Evolutionary conservation across 2,888 invertebrate species (phyloP).

Genomic region (Venusia cambrica): DNA sequence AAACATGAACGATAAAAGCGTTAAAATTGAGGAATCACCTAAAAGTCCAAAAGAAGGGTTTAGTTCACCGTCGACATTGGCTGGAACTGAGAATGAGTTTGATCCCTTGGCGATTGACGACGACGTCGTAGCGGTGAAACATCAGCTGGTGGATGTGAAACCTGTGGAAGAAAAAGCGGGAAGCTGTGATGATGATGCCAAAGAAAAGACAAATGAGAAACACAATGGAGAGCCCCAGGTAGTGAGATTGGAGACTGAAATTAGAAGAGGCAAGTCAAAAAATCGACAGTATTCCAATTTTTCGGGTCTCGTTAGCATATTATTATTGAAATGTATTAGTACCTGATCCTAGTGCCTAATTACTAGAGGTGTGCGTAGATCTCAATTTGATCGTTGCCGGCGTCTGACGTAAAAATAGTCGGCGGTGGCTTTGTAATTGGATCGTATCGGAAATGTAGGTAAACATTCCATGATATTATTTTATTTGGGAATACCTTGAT

Average conservation of each 20-base stretch:
- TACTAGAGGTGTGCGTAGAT: too few relatives aligned
- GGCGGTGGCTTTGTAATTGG: too few relatives aligned
- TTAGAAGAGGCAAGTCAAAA: conserved; percentile 41
- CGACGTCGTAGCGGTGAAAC: conserved; percentile 39
- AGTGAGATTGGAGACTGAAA: conserved; percentile 37
- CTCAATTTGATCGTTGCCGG: too few relatives aligned
- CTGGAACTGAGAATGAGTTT: conserved; percentile 54
- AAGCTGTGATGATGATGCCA: conserved; percentile 76
- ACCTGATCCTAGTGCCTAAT: too few relatives aligned
- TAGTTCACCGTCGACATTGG: conserved; percentile 49
- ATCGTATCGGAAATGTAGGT: too few relatives aligned
- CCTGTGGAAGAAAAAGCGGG: conserved; percentile 45
- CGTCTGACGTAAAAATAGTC: too few relatives aligned
- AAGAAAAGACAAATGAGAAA: conserved; percentile 61
- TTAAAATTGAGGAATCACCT: conserved; percentile 70
- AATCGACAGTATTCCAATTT: too few relatives aligned
- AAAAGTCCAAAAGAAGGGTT: conserved; percentile 53
- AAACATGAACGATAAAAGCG: conserved; percentile 78
- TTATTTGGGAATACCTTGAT: too few relatives aligned
- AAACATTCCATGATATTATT: too few relatives aligned
- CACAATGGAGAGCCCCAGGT: conserved; percentile 44
- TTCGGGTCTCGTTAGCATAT: neutral
- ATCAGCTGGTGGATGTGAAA: conserved; percentile 38
- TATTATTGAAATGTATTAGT: too few relatives aligned
- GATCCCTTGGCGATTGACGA: conserved; percentile 68